Evolutionary conservation across 1,140 invertebrate genomes (phyloP).

Genomic region (Periplaneta americana): DNA sequence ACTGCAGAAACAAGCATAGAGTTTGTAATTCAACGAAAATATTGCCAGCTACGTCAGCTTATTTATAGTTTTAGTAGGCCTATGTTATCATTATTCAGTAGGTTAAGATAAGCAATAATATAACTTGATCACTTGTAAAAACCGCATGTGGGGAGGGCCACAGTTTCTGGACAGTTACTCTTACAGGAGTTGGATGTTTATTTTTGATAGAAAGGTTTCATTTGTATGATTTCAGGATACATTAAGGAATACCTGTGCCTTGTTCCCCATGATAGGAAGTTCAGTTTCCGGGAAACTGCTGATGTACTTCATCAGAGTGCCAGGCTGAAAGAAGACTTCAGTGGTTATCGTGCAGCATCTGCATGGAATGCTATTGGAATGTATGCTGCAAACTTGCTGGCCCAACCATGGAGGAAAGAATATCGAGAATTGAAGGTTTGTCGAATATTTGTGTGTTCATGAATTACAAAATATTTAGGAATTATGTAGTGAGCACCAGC

Average conservation of each 20-base stretch:
- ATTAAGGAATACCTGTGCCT: slow-evolving; percentile 70
- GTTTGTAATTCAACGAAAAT: no score
- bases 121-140: no score
- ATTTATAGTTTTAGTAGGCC: no score
- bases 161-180: not conserved
- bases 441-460: no score
- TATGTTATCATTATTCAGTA: no score
- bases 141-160: no score
- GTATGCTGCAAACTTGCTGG: slow-evolving; percentile 77
- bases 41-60: no score
- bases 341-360: slow-evolving; percentile 67
- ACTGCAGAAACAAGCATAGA: no score
- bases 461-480: no score
- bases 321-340: slow-evolving; percentile 62
- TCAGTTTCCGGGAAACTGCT: slow-evolving; percentile 63
- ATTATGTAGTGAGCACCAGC: no score
- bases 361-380: slow-evolving; percentile 79
- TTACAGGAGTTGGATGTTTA: slow-evolving; percentile 1
- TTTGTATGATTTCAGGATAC: slow-evolving; percentile 64
- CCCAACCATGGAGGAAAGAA: slow-evolving; percentile 84
- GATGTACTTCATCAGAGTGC: slow-evolving; percentile 69
- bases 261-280: slow-evolving; percentile 75
- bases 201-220: no score
- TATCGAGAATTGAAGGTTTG: slow-evolving; percentile 68
- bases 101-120: no score